Base-by-base conservation (phyloP, 2,113 vertebrate species). In the Salvelinus namaycush region DNA sequence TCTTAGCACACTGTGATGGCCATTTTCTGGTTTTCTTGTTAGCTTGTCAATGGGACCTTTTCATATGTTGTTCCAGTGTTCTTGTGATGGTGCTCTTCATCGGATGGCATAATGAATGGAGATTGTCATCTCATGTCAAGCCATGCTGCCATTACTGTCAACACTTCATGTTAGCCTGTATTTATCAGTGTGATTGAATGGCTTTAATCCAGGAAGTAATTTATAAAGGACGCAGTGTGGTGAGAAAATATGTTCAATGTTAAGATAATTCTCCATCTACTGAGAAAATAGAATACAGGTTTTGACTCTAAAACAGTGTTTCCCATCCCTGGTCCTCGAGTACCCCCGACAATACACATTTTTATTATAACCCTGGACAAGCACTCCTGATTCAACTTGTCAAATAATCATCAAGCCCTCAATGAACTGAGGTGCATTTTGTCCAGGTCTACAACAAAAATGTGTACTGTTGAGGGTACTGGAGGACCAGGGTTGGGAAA, bases 81-180 rank as follows among this genome's bases (percentile, higher is more conserved):
- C 72, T 83, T 83, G 76, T 75, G 74, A 27, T 26, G 62, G 62
- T 14, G 75, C 65, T 88, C 77, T 86, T 86, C 67, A 87, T 84
- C 67, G 70, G 66, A 16, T 57, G 59, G 79, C 31, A 78, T 88
- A 87, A 92, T 83, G 70, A 87, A 89, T 87, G 77, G 31, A 57
- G 79, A 68, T 76, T 84, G 83, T 60, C 84, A 85, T 87, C 73
- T 77, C 62, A 54, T 76, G 80, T 83, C 76, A 85, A 83, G 18
- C 66, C 34, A 76, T 62, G 39, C 13, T 54, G 49, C 70, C 74
- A 72, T 82, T 82, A 74, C 57, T 83, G 76, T 82, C 70, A 22
- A 72, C 81, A 84, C 78, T 86, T 83, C 87, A 91, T 87, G 79
- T 84, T 91, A 89, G 87, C 73, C 87, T 84, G 81, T 75, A 81